Conservation (phyloP, 1,140 invertebrate species). For the Plectrocnemia conspersa region DNA sequence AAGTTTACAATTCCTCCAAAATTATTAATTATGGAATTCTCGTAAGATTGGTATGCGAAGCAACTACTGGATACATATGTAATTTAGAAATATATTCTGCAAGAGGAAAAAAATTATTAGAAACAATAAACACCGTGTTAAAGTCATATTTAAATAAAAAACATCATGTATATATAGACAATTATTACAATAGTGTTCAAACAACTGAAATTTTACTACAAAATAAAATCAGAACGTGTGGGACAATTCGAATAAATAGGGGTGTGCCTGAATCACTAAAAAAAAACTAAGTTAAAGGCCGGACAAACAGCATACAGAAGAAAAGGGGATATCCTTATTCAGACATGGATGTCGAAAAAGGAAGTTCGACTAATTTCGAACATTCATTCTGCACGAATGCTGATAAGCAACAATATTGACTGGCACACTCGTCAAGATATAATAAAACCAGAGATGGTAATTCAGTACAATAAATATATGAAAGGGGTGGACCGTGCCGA, state of each 20-base stretch:
- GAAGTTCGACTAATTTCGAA: neutral
- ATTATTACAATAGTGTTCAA: slow-evolving; percentile 16
- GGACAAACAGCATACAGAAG: neutral
- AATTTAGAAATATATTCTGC: slow-evolving; percentile 8
- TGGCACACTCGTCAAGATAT: neutral
- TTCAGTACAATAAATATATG: neutral
- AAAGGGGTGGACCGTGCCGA: slow-evolving; percentile 9
- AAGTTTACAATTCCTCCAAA: slow-evolving; percentile 17
- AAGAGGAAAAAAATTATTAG: slow-evolving; percentile 1
- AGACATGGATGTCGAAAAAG: neutral
- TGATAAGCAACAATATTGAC: neutral
- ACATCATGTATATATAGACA: slow-evolving; percentile 12
- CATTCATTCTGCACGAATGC: neutral
- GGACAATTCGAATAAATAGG: slow-evolving; percentile 14
- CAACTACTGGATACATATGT: slow-evolving; percentile 14
- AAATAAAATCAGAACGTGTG: neutral
- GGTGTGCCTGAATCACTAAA: slow-evolving; percentile 10
- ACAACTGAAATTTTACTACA: slow-evolving; percentile 10
- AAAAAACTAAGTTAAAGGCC: neutral
- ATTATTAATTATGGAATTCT: slow-evolving; percentile 19
- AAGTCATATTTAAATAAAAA: neutral
- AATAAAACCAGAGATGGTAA: neutral
- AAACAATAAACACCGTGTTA: slow-evolving; percentile 15
- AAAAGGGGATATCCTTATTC: neutral
- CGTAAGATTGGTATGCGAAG: slow-evolving; percentile 9